Conservation (phyloP, 2,113 vertebrate species). For the Pteruthius melanotis region DNA sequence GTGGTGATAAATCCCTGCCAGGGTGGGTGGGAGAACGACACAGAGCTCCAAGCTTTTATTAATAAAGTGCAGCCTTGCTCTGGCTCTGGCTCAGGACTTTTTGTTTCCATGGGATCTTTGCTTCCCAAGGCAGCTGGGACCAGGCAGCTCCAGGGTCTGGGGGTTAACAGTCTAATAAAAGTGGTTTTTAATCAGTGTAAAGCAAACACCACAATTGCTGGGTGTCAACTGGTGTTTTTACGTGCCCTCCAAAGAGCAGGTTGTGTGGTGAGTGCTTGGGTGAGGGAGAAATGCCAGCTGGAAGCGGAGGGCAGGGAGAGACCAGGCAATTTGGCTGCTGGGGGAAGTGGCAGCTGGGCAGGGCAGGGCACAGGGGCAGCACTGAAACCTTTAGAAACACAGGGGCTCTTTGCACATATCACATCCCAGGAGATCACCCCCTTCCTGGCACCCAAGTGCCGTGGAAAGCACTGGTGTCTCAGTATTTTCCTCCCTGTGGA, state of each 20-base stretch:
- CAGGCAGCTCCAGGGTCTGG: neutral
- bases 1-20: neutral
- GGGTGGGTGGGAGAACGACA: neutral
- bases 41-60: neutral
- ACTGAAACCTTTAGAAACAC: neutral
- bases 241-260: neutral
- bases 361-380: neutral
- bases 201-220: neutral
- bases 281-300: neutral
- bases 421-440: neutral
- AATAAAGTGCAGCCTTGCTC: neutral
- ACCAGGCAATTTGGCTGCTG: neutral
- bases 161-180: neutral
- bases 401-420: neutral
- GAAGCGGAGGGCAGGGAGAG: neutral
- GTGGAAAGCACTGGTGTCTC: neutral
- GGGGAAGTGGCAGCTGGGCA: neutral
- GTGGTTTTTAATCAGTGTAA: neutral
- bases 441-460: neutral
- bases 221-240: neutral
- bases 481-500: neutral
- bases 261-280: neutral
- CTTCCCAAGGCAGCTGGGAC: neutral
- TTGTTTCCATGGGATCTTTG: neutral
- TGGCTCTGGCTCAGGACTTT: neutral